Conservation (phyloP, 2,113 vertebrate genomes). For the Pelodiscus sinensis region DNA sequence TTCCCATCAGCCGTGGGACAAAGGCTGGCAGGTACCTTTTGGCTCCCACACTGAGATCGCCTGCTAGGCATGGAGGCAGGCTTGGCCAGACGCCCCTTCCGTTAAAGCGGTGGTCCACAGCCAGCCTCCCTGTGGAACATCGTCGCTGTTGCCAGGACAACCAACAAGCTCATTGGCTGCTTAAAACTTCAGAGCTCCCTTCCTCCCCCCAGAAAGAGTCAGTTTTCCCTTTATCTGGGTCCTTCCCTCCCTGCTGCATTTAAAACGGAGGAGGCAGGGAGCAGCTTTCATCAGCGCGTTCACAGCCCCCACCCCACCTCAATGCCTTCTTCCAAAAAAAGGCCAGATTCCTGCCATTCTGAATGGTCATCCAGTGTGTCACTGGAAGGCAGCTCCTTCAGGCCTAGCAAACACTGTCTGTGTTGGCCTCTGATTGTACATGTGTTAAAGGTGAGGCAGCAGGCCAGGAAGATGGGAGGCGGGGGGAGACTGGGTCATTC, state of each 20-base stretch:
- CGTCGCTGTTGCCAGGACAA: constrained; percentile 7
- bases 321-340: background rate
- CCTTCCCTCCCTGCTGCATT: background rate
- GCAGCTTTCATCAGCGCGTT: background rate
- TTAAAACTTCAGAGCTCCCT: constrained; percentile 6
- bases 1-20: background rate
- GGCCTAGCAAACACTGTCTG: background rate
- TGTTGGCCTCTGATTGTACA: background rate
- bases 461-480: background rate
- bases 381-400: background rate
- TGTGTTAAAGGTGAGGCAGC: background rate
- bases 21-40: background rate
- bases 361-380: background rate
- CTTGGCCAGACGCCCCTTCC: background rate
- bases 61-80: background rate
- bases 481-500: background rate
- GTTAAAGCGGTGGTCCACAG: rapidly evolving
- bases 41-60: background rate
- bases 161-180: background rate
- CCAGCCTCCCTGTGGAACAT: rapidly evolving
- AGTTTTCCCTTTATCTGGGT: background rate
- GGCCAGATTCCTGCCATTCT: background rate
- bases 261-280: background rate
- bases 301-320: background rate
- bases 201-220: background rate